phyloP scores from a whole-genome alignment of 2,888 invertebrate genomes.

The Thereva nobilitata region DNA sequence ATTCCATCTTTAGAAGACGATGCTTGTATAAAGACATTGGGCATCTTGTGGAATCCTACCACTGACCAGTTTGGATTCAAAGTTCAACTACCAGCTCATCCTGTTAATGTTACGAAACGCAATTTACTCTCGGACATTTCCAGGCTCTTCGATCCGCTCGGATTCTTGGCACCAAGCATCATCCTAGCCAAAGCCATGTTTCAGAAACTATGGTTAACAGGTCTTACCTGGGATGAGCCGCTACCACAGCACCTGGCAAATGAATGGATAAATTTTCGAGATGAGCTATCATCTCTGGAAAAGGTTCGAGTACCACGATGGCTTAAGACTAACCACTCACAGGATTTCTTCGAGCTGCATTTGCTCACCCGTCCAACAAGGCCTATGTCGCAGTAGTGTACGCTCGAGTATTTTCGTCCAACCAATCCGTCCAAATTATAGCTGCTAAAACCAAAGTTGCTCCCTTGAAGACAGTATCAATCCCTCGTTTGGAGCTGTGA shows the following conservation, averaged over 20 bases:
- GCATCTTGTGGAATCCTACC: neutral
- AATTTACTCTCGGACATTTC: neutral
- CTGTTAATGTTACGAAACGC: neutral
- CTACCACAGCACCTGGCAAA: neutral
- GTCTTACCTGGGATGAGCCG: conserved; percentile 9
- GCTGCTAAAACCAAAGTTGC: no score
- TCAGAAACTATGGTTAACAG: neutral
- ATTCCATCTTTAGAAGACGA: neutral
- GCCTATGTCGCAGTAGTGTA: no score
- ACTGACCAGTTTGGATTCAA: neutral
- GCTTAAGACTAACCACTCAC: no score
- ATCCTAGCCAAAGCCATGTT: conserved; percentile 15
- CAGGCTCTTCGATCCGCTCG: neutral
- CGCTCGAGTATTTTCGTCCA: no score
- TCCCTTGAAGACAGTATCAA: no score
- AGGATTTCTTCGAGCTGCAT: no score
- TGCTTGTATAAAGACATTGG: neutral
- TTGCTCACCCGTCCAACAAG: no score
- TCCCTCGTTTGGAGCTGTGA: no score
- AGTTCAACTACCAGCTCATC: neutral
- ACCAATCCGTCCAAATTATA: no score
- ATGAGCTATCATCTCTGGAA: neutral
- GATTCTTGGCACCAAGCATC: neutral
- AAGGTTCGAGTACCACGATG: conserved; percentile 6
- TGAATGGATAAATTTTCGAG: neutral